Evolutionary conservation across 2,797 vertebrate genomes (phyloP).

Genomic region (Fundulus diaphanus): DNA sequence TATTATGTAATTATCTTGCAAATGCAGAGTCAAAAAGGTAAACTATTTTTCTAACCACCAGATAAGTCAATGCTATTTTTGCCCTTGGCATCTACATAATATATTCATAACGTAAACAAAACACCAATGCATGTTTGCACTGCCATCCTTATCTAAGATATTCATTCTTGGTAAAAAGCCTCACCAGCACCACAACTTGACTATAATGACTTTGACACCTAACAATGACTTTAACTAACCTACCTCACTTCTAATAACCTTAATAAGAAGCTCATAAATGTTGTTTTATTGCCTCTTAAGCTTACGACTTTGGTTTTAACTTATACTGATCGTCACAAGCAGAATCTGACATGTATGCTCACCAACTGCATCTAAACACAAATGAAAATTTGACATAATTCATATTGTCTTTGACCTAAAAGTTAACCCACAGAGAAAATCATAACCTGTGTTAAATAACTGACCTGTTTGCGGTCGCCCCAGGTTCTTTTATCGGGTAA

Average conservation of each 20-base stretch:
- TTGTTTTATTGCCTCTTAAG: not conserved
- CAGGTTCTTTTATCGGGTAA: too few relatives aligned
- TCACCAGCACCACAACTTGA: not conserved
- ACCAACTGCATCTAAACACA: not conserved
- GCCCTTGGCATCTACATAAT: not conserved
- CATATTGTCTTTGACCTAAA: conserved; percentile 10
- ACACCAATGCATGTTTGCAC: not conserved
- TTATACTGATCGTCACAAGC: not conserved
- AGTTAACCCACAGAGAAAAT: conserved; percentile 8
- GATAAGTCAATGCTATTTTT: not conserved
- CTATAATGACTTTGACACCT: not conserved
- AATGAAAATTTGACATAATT: not conserved
- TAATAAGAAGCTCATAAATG: not conserved
- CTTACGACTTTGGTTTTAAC: not conserved
- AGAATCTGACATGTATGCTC: not conserved
- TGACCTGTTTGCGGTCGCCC: too few relatives aligned
- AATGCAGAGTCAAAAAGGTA: not conserved
- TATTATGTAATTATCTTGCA: conserved; percentile 4
- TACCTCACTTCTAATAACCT: not conserved
- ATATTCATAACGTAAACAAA: conserved; percentile 1
- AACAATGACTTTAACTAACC: not conserved
- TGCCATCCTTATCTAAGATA: not conserved
- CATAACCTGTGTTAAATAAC: too few relatives aligned
- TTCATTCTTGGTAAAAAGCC: not conserved
- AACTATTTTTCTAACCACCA: not conserved